Evolutionary conservation across 2,888 invertebrate species (phyloP).

Genomic region (Morpho helenor): DNA sequence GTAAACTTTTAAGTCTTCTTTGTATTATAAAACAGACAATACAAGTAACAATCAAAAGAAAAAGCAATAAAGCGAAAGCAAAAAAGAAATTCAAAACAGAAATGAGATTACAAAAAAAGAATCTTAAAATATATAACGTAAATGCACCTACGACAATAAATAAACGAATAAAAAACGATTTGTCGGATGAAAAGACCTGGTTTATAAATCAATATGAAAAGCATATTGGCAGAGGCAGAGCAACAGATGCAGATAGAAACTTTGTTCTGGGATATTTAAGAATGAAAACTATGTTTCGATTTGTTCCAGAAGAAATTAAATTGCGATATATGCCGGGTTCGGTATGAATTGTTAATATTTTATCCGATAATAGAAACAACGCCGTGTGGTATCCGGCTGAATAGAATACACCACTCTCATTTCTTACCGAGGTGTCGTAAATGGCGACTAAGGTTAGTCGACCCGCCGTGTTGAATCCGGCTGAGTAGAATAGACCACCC

Average conservation of each 20-base stretch:
- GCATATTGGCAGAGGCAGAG: slow-evolving; percentile 1
- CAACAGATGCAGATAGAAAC: not conserved
- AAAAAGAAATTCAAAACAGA: not conserved
- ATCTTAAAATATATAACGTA: not conserved
- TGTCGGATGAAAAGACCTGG: slow-evolving; percentile 3
- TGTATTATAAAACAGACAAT: too few relatives aligned
- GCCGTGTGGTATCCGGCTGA: too few relatives aligned
- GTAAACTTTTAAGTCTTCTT: too few relatives aligned
- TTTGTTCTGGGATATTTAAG: slow-evolving; percentile 1
- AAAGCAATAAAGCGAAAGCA: not conserved
- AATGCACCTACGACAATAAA: not conserved
- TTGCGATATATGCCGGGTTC: not conserved
- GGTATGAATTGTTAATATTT: too few relatives aligned
- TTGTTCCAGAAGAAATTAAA: slow-evolving; percentile 1
- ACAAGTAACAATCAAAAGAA: not conserved
- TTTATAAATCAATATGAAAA: slow-evolving; percentile 6
- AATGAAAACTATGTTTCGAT: slow-evolving; percentile 5
- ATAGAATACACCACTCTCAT: too few relatives aligned
- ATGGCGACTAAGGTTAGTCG: too few relatives aligned
- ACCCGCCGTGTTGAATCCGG: too few relatives aligned
- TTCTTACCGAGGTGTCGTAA: too few relatives aligned
- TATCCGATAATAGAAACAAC: too few relatives aligned
- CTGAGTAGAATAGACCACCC: too few relatives aligned
- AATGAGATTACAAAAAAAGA: not conserved
- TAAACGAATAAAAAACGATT: not conserved